Base-by-base conservation (phyloP, 1,140 invertebrate species). In the Trichogramma pretiosum region DNA sequence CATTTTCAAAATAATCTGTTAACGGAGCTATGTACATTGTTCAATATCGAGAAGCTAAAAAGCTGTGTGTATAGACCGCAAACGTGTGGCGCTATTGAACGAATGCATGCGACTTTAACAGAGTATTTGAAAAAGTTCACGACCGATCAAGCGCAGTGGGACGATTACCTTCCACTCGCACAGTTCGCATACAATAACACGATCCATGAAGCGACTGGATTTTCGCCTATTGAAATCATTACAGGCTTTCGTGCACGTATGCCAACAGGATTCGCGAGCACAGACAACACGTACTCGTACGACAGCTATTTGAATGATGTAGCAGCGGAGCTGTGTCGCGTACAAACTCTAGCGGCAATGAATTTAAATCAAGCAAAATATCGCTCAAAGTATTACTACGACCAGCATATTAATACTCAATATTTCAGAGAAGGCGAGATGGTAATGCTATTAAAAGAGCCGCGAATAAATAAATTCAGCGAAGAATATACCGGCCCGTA, bases 311-410 rank as follows among this genome's bases (percentile, higher is more conserved):
- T 42, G 1, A 22, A 30, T 1, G 11, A 30, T 1, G 2, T 32
- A 3, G 7, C n/a, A 42, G 18, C n/a, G 7, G 33, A 21, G 3
- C 28, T 42, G 1, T 32, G 9, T 14, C 28, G 21, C n/a, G 1
- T 42, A 33, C 40, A 42, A 21, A 14, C 23, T 10, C 5, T 21
- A 4, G 35, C 52, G 9, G 5, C 11, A 0, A 10, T 22, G 17
- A 54, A 44, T 11, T n/a, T 50, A n/a, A 32, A 5, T 1, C 1
- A n/a, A 14, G 24, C 48, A 0, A 50, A 54, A 40, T 23, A 43
- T n/a, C 23, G 8, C 10, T 33, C 45, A 8, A 53, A 53, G 30
- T n/a, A 24, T 16, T 46, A 49, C 11, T 53, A 53, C 13, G 52
- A 54, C 21, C 22, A 5, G 2, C 13, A 16, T 34, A 3, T 43